Percentiles rank a stretch among this genome's conserved stretches.
phyloP scores from a whole-genome alignment of 2,113 vertebrate genomes.

The Hyaena hyaena region DNA sequence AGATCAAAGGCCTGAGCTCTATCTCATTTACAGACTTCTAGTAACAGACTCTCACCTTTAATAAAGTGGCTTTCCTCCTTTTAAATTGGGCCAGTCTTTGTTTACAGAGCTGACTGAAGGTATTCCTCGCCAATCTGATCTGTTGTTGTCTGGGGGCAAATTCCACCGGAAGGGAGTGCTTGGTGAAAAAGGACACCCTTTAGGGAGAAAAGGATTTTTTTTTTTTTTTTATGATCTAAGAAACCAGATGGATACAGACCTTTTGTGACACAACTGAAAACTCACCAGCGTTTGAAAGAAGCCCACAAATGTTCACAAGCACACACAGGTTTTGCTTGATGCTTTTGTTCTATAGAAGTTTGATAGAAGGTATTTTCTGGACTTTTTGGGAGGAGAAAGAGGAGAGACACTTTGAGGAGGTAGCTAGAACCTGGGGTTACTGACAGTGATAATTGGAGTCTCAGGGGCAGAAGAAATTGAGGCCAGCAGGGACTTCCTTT shows the following conservation, averaged over 20 bases:
- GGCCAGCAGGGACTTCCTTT: fast-evolving
- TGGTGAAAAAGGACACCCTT: background rate
- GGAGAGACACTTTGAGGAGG: background rate
- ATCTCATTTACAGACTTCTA: conserved; percentile 24
- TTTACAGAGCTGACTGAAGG: conserved; percentile 7
- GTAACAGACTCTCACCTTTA: conserved; percentile 73
- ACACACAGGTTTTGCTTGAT: background rate
- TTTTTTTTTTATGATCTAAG: background rate
- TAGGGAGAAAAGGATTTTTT: background rate
- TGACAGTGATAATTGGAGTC: fast-evolving
- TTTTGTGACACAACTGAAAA: background rate
- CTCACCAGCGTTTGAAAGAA: background rate
- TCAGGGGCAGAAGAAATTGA: fast-evolving
- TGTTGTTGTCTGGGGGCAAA: conserved; percentile 29
- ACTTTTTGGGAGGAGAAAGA: background rate
- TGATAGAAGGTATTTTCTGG: background rate
- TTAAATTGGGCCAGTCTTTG: background rate
- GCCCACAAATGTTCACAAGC: fast-evolving
- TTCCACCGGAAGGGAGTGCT: background rate
- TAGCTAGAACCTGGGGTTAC: background rate
- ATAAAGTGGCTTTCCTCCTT: background rate
- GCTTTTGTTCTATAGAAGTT: background rate
- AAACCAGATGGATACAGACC: background rate
- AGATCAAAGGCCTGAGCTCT: background rate
- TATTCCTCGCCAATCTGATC: background rate